Evolutionary conservation across 2,797 vertebrate genomes (phyloP).

Genomic region (Heteromormyrus szaboi): DNA sequence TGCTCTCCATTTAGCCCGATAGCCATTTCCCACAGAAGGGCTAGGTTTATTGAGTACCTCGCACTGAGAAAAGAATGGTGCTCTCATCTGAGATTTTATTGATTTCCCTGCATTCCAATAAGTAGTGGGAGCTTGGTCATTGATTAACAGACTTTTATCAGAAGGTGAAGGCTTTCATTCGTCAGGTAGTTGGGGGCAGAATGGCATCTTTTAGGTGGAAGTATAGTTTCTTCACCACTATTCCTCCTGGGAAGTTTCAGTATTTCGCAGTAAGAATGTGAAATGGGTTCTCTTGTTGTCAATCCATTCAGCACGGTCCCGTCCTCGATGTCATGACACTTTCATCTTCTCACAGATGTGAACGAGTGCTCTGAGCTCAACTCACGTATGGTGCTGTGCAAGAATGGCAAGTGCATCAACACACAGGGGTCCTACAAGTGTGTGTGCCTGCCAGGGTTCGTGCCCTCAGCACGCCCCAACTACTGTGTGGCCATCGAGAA

Average conservation of each 20-base stretch:
- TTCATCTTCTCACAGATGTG: conserved; percentile 67
- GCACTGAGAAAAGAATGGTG: not conserved
- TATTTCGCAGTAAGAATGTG: not conserved
- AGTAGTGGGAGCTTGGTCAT: not conserved
- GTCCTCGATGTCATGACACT: not conserved
- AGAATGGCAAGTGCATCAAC: conserved; percentile 92
- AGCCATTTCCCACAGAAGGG: not conserved
- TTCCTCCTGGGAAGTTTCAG: not conserved
- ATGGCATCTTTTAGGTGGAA: not conserved
- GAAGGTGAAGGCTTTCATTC: not conserved
- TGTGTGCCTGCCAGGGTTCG: conserved; percentile 82
- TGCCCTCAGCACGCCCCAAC: conserved; percentile 78
- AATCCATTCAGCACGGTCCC: not conserved
- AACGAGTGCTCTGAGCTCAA: conserved; percentile 91
- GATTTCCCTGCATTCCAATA: not conserved
- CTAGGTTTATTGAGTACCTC: not conserved
- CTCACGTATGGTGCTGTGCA: conserved; percentile 89
- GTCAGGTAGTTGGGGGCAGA: not conserved
- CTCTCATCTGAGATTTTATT: not conserved
- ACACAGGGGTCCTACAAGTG: conserved; percentile 89
- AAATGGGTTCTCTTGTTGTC: not conserved
- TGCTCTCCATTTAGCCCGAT: not conserved
- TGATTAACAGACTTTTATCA: not conserved
- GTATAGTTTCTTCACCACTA: not conserved
- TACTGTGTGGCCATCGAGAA: conserved; percentile 77